Percentiles rank a stretch among this genome's conserved stretches.
These are phyloP conservation scores for Nymphalis c-album DNA, from an alignment of 2,888 invertebrate species.

Conservation along the genomic window DNA sequence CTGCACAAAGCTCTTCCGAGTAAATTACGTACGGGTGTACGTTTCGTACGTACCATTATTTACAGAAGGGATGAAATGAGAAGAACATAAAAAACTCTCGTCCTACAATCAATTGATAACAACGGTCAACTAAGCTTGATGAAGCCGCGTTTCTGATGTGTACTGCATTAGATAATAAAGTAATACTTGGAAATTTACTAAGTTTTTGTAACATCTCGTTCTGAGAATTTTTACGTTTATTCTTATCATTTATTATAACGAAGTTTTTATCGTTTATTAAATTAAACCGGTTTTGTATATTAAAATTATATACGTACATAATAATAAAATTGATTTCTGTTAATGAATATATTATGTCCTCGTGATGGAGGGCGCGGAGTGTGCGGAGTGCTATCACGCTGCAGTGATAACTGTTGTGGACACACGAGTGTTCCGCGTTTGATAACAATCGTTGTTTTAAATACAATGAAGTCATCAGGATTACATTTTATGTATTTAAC, in stretches of 20 bases:
- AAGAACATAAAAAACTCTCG: no score
- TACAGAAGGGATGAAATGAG: no score
- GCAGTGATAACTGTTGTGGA: not conserved
- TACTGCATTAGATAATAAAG: conserved; percentile 17
- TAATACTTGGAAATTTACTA: conserved; percentile 20
- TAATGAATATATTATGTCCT: not conserved
- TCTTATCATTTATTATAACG: conserved; percentile 22
- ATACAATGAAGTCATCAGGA: not conserved
- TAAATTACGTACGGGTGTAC: no score
- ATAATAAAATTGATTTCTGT: not conserved
- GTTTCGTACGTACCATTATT: no score
- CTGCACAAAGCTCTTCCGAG: no score
- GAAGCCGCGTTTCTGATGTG: conserved; percentile 2
- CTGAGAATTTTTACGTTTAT: conserved; percentile 10
- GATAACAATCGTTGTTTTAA: not conserved
- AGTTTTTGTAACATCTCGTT: conserved; percentile 18
- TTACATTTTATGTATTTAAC: no score
- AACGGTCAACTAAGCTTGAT: not conserved
- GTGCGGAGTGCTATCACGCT: not conserved
- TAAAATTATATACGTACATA: no score
- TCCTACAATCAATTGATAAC: no score
- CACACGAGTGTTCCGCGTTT: not conserved
- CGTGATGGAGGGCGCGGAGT: not conserved
- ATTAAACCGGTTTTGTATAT: no score
- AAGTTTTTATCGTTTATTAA: not conserved